Conservation (phyloP, 2,888 invertebrate genomes). For the Drosophila niveifrons region DNA sequence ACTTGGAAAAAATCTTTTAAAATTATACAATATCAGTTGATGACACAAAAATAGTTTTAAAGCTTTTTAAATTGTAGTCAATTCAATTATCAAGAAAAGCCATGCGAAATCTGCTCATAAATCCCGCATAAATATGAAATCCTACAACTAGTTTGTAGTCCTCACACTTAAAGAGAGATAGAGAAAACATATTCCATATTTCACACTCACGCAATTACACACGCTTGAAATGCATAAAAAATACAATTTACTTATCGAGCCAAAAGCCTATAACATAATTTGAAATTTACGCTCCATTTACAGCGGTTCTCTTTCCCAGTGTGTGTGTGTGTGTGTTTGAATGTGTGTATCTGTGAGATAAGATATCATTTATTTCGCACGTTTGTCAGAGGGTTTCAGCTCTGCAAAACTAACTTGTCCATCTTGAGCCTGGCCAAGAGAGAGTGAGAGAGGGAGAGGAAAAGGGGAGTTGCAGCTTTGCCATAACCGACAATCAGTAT, state of each 20-base stretch:
- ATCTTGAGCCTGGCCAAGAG: slow-evolving; percentile 22
- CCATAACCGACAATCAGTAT: slow-evolving; percentile 63
- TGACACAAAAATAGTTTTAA: neutral
- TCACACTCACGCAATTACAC: slow-evolving; percentile 28
- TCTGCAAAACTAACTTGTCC: slow-evolving; percentile 54
- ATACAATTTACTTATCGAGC: slow-evolving; percentile 66
- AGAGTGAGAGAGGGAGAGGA: neutral
- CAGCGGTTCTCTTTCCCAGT: slow-evolving; percentile 7
- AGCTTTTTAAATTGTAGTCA: slow-evolving; percentile 8
- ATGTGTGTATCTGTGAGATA: slow-evolving; percentile 42
- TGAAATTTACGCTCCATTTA: slow-evolving; percentile 74
- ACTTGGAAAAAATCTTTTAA: too few relatives aligned
- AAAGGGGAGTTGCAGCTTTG: slow-evolving; percentile 11
- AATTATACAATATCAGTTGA: too few relatives aligned
- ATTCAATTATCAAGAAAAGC: slow-evolving; percentile 12
- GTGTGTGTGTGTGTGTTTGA: slow-evolving; percentile 8
- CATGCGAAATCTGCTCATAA: slow-evolving; percentile 24
- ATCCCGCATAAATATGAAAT: slow-evolving; percentile 30
- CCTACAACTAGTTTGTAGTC: slow-evolving; percentile 29
- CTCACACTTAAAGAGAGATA: neutral
- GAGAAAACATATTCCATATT: neutral
- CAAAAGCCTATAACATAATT: slow-evolving; percentile 71
- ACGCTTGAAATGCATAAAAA: slow-evolving; percentile 46
- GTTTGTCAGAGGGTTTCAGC: slow-evolving; percentile 45
- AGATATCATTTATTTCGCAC: slow-evolving; percentile 71